Evolutionary conservation across 2,888 invertebrate genomes (phyloP), one percentile per base, ranked within the genome.

Genomic region (Scelioninae gen. 2): DNA sequence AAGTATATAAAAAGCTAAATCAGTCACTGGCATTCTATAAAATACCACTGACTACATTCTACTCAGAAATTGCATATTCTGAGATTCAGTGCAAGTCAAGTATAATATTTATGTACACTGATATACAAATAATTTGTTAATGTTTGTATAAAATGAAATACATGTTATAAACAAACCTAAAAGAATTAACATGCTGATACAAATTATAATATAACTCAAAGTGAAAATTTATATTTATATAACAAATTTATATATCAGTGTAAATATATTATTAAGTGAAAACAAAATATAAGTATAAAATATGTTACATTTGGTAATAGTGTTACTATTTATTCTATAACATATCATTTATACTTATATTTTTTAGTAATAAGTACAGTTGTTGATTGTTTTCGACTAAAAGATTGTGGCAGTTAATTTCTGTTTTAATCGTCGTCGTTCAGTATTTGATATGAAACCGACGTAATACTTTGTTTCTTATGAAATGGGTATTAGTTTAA

Each of bases 381-480:
- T n/a, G n/a, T n/a, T 50, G 37, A 50, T 70, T 50, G 39, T 70
- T 57, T 61, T 16, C 1, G 45, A 48, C 19, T 39, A 22, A 63
- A 57, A 45, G n/a, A 63, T 39, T 45, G 57, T 70, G 70, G 70
- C 70, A 70, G 70, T 70, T 46, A 28, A 55, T 61, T 60, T 43
- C 25, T 39, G 9, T 22, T n/a, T 52, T 41, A 16, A 33, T 11
- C 10, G 9, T 58, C 43, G 16, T 11, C 10, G 9, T 58, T 35
- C 11, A 10, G 41, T 39, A 18, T 13, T 15, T 37, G 10, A 16
- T 33, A 1, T 50, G 19, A 37, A 15, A 16, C n/a, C 15, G 22
- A 57, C 37, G 31, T 57, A 67, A 69, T 69, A 69, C 68, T 68
- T 68, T 39, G 48, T 31, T 15, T 48, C 18, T 10, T 48, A 55